phyloP scores from a whole-genome alignment of 2,113 vertebrate genomes.

The Erythrocebus patas region DNA sequence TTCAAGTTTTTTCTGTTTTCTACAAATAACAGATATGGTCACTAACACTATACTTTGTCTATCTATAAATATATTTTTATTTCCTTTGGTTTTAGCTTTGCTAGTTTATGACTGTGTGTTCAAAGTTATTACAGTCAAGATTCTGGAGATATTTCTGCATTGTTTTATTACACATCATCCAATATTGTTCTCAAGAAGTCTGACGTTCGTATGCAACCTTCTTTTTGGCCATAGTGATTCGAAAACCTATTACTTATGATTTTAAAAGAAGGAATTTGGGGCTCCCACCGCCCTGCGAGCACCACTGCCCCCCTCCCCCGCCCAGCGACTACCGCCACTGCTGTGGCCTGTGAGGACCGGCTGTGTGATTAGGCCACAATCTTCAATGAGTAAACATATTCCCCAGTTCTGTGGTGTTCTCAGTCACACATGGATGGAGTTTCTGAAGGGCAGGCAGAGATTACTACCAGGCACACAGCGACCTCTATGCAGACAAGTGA shows the following conservation, averaged over 20 bases:
- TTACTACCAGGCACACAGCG: slow-evolving; percentile 95
- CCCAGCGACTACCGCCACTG: slow-evolving; percentile 67
- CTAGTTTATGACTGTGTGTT: neutral
- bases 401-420: slow-evolving; percentile 99
- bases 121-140: neutral
- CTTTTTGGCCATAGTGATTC: neutral
- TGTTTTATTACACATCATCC: too few relatives aligned
- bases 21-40: neutral
- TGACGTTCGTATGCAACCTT: neutral
- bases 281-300: slow-evolving; percentile 79
- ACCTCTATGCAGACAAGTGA: slow-evolving; percentile 99
- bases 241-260: neutral
- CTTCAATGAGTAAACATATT: slow-evolving; percentile 99
- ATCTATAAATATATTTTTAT: neutral
- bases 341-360: slow-evolving; percentile 83
- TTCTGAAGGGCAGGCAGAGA: slow-evolving; percentile 99
- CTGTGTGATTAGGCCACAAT: slow-evolving; percentile 99
- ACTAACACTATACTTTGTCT: neutral
- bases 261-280: too few relatives aligned
- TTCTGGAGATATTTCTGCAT: neutral
- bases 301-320: slow-evolving; percentile 61
- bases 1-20: neutral
- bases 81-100: neutral
- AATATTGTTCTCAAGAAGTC: neutral
- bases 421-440: slow-evolving; percentile 99